Percentiles rank a stretch among this genome's conserved stretches.
These are phyloP conservation scores for Drosophila navojoa DNA, from an alignment of 1,140 invertebrate species.

Conservation along the genomic window DNA sequence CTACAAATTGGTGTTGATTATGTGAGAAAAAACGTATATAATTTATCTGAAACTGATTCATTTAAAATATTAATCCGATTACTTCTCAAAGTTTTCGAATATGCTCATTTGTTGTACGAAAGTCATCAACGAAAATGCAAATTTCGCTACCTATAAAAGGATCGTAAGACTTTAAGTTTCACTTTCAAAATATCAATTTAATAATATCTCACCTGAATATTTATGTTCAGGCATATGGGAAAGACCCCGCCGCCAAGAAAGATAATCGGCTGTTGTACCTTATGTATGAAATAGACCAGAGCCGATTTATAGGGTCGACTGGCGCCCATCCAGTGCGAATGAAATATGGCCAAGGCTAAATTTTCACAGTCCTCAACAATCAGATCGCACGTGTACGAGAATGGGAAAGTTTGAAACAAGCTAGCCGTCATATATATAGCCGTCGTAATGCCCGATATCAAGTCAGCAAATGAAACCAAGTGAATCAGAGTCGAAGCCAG, in stretches of 20 bases:
- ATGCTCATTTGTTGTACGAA: conserved; percentile 55
- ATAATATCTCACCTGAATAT: conserved; percentile 37
- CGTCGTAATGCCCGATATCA: conserved; percentile 30
- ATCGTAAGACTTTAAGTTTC: not conserved
- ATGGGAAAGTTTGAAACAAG: conserved; percentile 54
- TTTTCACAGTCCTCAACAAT: conserved; percentile 39
- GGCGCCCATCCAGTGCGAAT: conserved; percentile 54
- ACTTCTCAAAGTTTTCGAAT: conserved; percentile 27
- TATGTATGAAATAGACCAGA: conserved; percentile 39
- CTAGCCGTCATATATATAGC: conserved; percentile 29
- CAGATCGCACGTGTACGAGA: conserved; percentile 50
- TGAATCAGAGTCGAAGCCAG: conserved; percentile 49
- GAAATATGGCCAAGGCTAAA: conserved; percentile 43
- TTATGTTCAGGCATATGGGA: conserved; percentile 44
- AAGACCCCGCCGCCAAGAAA: conserved; percentile 53
- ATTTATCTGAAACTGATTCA: too few species aligned
- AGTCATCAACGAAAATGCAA: conserved; percentile 55
- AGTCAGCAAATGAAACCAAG: conserved; percentile 45
- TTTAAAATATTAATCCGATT: not conserved
- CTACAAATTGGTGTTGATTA: too few species aligned
- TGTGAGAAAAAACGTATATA: not conserved
- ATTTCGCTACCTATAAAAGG: conserved; percentile 47
- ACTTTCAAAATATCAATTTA: not conserved
- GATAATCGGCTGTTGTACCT: conserved; percentile 36
- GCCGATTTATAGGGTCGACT: conserved; percentile 35